Percentiles rank a stretch among this genome's conserved stretches.
These are phyloP conservation scores for Limulus polyphemus DNA, from an alignment of 2,888 invertebrate genomes.

Conservation along the genomic window DNA sequence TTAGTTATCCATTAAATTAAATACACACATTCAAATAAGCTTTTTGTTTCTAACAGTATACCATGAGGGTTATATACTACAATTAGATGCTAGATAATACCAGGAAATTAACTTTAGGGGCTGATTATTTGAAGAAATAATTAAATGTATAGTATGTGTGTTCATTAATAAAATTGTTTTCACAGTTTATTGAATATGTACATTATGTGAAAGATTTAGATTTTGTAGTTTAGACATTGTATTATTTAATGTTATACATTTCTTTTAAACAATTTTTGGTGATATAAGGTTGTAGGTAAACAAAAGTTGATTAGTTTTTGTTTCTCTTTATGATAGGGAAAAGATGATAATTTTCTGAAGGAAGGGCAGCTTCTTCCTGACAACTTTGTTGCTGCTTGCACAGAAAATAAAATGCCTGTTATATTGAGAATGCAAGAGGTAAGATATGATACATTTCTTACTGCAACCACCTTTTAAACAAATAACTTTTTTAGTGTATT, in stretches of 20 bases:
- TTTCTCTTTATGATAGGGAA: conserved; percentile 49
- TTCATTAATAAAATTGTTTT: conserved; percentile 4
- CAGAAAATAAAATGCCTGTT: conserved; percentile 49
- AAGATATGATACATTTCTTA: conserved; percentile 2
- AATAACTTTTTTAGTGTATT: too few species aligned
- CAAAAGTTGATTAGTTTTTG: background rate
- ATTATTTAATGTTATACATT: background rate
- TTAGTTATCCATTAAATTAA: too few species aligned
- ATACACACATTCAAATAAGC: too few species aligned
- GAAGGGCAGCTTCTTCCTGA: conserved; percentile 69
- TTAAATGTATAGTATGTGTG: background rate
- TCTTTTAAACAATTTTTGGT: background rate
- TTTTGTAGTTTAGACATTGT: conserved; percentile 6
- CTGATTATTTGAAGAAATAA: too few species aligned
- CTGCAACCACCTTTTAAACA: background rate
- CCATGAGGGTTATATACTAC: too few species aligned
- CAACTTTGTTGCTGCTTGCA: conserved; percentile 60
- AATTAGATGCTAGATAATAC: too few species aligned
- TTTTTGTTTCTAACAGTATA: too few species aligned
- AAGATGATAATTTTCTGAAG: conserved; percentile 62
- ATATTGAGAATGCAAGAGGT: conserved; percentile 20
- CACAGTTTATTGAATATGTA: too few species aligned
- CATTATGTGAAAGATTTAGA: background rate
- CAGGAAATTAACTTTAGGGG: too few species aligned
- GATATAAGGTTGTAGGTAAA: too few species aligned